phyloP scores from a whole-genome alignment of 2,888 invertebrate species.

The Lithophane ornitopus region DNA sequence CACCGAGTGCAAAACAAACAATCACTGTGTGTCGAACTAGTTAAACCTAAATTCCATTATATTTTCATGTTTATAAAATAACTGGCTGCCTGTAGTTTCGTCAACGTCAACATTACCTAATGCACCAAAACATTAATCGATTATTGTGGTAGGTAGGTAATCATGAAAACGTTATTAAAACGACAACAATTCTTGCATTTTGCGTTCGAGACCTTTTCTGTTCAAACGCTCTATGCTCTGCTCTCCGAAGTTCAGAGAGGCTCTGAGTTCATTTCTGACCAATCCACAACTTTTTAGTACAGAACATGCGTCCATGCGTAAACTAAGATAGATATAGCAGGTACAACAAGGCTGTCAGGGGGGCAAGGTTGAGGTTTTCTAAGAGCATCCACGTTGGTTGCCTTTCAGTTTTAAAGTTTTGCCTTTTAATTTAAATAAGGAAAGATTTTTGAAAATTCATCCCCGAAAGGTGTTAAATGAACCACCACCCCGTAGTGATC shows the following conservation, averaged over 20 bases:
- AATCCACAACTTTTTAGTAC: neutral
- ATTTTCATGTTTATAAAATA: constrained; percentile 48
- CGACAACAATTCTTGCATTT: neutral
- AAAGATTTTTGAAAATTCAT: no score
- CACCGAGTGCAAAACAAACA: constrained; percentile 28
- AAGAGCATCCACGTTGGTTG: no score
- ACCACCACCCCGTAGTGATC: no score
- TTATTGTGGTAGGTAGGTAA: neutral
- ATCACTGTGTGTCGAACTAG: neutral
- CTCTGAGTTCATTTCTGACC: neutral
- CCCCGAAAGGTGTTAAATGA: no score
- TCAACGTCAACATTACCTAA: constrained; percentile 25
- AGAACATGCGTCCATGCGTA: neutral
- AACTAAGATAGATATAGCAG: neutral
- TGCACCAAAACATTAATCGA: constrained; percentile 14
- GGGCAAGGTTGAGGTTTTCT: no score
- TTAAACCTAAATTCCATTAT: constrained; percentile 33
- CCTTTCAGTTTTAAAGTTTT: no score
- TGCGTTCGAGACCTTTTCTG: neutral
- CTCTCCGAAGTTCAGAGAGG: neutral
- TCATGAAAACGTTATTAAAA: constrained; percentile 11
- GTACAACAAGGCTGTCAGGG: neutral
- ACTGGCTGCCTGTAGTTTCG: constrained; percentile 20
- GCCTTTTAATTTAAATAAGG: no score
- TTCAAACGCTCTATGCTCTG: neutral